These are phyloP conservation scores for Brassicogethes aeneus DNA, from an alignment of 2,888 invertebrate species.

Conservation along the genomic window DNA sequence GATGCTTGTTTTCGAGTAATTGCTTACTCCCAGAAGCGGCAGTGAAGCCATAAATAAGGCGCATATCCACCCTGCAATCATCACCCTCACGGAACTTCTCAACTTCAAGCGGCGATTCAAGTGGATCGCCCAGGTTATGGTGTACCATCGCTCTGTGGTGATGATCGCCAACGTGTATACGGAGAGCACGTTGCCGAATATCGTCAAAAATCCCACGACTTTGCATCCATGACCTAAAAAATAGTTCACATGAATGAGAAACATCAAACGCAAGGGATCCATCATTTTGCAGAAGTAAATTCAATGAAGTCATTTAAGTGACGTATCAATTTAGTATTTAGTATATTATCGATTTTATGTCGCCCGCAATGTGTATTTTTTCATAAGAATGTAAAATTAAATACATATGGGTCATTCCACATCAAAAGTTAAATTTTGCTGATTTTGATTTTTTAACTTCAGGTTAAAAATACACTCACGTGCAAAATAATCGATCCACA, in stretches of 20 bases:
- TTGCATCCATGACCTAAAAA: constrained; percentile 48
- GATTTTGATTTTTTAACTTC: too few relatives aligned
- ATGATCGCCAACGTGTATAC: constrained; percentile 59
- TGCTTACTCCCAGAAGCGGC: constrained; percentile 54
- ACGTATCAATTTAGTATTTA: too few relatives aligned
- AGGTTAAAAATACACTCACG: too few relatives aligned
- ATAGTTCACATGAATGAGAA: constrained; percentile 11
- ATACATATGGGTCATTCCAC: too few relatives aligned
- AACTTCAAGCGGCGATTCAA: constrained; percentile 51
- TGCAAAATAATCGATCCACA: too few relatives aligned
- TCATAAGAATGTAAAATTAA: too few relatives aligned
- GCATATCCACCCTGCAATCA: constrained; percentile 52
- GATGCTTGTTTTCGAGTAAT: constrained; percentile 57
- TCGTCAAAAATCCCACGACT: constrained; percentile 56
- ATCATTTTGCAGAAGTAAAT: too few relatives aligned
- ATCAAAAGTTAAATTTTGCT: too few relatives aligned
- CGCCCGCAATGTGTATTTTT: too few relatives aligned
- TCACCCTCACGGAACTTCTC: constrained; percentile 47
- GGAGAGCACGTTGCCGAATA: constrained; percentile 55
- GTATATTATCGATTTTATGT: too few relatives aligned
- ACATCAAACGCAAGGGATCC: constrained; percentile 2
- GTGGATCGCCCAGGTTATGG: constrained; percentile 53
- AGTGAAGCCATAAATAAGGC: constrained; percentile 49
- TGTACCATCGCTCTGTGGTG: constrained; percentile 52
- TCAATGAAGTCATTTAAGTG: too few relatives aligned